Conservation (phyloP, 2,797 vertebrate genomes). For the Tapera naevia region DNA sequence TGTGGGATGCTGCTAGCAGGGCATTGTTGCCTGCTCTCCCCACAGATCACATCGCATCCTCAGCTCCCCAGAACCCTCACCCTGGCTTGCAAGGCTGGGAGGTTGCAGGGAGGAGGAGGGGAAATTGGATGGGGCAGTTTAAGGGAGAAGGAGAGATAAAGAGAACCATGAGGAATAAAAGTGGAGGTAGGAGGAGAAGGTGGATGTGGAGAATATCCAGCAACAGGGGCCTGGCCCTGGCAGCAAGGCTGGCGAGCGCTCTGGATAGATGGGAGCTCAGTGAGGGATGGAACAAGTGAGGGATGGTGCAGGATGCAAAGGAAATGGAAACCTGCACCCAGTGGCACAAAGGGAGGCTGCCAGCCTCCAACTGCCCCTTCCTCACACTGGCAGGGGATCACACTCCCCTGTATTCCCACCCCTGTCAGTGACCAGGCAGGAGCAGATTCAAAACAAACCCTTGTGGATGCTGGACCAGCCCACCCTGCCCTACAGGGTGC, state of each 20-base stretch:
- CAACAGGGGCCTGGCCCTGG: rapidly evolving
- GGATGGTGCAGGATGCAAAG: not conserved
- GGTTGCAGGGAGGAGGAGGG: not conserved
- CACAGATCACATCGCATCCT: not conserved
- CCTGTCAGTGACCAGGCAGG: rapidly evolving
- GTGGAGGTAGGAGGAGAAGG: not conserved
- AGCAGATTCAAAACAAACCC: rapidly evolving
- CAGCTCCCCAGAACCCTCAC: not conserved
- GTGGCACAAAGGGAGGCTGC: rapidly evolving
- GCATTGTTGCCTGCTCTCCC: not conserved
- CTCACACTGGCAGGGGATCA: not conserved
- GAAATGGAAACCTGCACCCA: not conserved
- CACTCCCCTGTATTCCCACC: not conserved
- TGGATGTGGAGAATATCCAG: not conserved
- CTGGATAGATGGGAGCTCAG: not conserved
- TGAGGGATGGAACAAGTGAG: not conserved
- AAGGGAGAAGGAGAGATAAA: not conserved
- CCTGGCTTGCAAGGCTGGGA: not conserved
- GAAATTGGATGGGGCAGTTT: rapidly evolving
- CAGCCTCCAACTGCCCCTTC: not conserved
- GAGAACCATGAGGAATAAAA: not conserved
- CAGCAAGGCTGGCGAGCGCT: rapidly evolving
- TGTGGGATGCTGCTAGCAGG: rapidly evolving
- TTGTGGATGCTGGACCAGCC: not conserved
- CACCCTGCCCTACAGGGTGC: rapidly evolving